Evolutionary conservation across 1,140 invertebrate genomes (phyloP), one percentile per base, ranked within the genome.

Genomic region (Nasonia vitripennis): DNA sequence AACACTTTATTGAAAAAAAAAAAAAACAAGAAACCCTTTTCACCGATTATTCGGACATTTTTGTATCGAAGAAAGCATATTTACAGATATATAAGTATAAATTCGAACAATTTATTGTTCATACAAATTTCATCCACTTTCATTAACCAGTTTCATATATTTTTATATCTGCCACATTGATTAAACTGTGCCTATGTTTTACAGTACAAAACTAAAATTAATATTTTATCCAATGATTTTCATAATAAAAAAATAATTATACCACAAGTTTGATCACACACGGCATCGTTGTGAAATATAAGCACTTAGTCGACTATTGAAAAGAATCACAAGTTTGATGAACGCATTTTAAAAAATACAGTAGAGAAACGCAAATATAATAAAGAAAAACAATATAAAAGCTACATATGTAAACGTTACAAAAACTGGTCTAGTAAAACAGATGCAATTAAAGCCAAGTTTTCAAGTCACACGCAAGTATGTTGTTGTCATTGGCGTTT

Each of bases 1-100:
- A 82, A 84, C 51, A 27, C 23, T 80, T 86, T 83, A 83, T 86
- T 86, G 41, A 86, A 82, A 86, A 74, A 73, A 86, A 74, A 73
- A 41, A 45, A 9, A 45, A 45, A 4, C 34, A 45, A 71, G 23
- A 71, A 12, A 27, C 73, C 55, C 55, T 86, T 77, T 12, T 83
- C 14, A 86, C 62, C 37, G 48, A 27, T 48, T 70, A 77, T 10
- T 78, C 20, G 31, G 2, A 55, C 51, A 79, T n/a, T 37, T 62
- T 71, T 70, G 70, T 48, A 45, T 73, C 71, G 55, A 41, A 48
- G 41, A 75, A 81, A 71, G 20, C 70, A 12, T 85, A 85, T 85
- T 48, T 85, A 85, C 84, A 85, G 1, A 85, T n/a, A 34, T n/a
- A 62, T 62, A 62, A 20, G 20, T 62, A 62, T 62, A 7, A 31